Base-by-base conservation (phyloP, 2,888 invertebrate genomes). In the Acrobasis suavella region DNA sequence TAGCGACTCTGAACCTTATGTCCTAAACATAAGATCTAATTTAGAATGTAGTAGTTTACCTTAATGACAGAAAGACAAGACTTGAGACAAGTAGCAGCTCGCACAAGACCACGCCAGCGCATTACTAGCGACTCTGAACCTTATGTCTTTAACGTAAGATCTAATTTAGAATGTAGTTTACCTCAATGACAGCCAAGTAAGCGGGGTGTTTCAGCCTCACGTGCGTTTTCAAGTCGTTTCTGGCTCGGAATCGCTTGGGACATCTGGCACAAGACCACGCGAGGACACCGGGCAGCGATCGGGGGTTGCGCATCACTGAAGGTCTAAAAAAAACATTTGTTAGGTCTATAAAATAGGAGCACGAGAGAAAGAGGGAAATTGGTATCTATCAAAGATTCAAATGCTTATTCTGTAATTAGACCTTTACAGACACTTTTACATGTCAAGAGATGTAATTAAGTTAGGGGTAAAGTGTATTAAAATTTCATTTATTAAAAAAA, bases 251-350 rank as follows among this genome's bases (percentile, higher is more conserved):
- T 1, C 89, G 77, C 50, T 82, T 84, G 9, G 85, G 82, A 62
- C 91, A 91, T 22, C 85, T 81, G 1, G 73, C 70, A 71, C 92
- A 92, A 0, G 79, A 74, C 86, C 86, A 91, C 37, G 86, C 78
- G 0, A 86, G 79, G 1, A 81, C 78, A 0, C 84, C 84, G 0
- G 79, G 87, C 49, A 83, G 83, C 1, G 87, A 68, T 0, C 84
- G 80, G 63, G 87, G 89, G 72, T 85, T 86, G 14, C 85, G 83
- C 82, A 88, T 83, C 0, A 87, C 83, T 14, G 86, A 86, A 2
- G 83, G 85, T 37, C 89, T 86, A 52, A 2, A 37, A 50, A 6
- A 50, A 22, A 9, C 9, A 63, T 32, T 14, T 39, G 32, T 32
- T 32, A 32, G 7, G 22, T 22, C 22, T 22, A 2, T 22, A 22